Conservation (phyloP, 2,888 invertebrate genomes). For the Acrobasis repandana region DNA sequence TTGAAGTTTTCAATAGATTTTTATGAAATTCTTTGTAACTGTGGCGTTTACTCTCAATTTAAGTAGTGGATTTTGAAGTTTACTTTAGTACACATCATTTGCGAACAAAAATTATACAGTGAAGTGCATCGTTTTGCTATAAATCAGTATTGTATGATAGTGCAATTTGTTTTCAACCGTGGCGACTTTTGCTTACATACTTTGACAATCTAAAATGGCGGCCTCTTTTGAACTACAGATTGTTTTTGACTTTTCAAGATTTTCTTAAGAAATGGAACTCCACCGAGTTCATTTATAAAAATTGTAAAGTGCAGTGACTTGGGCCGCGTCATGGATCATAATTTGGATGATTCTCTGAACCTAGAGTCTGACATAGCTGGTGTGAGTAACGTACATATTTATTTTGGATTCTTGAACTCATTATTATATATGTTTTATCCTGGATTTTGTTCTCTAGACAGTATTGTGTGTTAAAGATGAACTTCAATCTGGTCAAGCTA, state of each 20-base stretch:
- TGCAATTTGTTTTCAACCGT: conserved; percentile 78
- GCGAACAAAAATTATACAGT: conserved; percentile 28
- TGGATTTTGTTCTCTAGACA: background rate
- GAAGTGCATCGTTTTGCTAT: conserved; percentile 31
- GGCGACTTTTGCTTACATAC: conserved; percentile 62
- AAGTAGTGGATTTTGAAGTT: conserved; percentile 28
- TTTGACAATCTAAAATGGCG: conserved; percentile 82
- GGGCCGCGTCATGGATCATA: conserved; percentile 63
- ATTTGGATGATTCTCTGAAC: conserved; percentile 68
- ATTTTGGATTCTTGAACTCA: background rate
- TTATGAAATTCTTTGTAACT: background rate
- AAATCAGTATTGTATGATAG: conserved; percentile 27
- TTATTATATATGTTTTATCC: conserved; percentile 2
- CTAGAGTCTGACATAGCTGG: conserved; percentile 67
- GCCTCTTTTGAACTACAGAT: conserved; percentile 76
- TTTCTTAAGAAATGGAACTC: conserved; percentile 29
- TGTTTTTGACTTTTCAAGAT: conserved; percentile 44
- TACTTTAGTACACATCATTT: conserved; percentile 22
- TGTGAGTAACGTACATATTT: conserved; percentile 51
- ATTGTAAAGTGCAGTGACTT: conserved; percentile 25
- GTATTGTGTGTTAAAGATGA: background rate
- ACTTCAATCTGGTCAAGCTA: too few species aligned
- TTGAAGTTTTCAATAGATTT: conserved; percentile 42
- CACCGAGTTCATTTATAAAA: conserved; percentile 26
- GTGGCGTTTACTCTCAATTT: conserved; percentile 26